Conservation (phyloP, 2,888 invertebrate genomes). For the Glomeris marginata region DNA sequence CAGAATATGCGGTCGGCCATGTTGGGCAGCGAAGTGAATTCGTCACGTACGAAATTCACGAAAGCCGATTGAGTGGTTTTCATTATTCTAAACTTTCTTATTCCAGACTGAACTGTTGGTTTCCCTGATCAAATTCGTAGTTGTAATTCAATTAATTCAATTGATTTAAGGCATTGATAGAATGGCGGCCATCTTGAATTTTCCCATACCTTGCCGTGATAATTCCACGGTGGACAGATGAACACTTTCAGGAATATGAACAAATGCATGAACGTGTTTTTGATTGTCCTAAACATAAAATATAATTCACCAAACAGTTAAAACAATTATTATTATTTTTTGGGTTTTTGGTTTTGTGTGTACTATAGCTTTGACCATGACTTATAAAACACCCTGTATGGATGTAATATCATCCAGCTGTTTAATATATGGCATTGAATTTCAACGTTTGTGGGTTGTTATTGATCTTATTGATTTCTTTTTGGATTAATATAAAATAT, state of each 20-base stretch:
- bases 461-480: too few species aligned
- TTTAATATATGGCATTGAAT: too few species aligned
- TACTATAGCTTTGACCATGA: too few species aligned
- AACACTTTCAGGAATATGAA: constrained; percentile 48
- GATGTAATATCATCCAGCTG: too few species aligned
- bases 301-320: too few species aligned
- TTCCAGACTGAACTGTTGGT: constrained; percentile 48
- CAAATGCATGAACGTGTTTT: constrained; percentile 59
- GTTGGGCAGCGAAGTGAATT: constrained; percentile 58
- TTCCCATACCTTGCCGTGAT: constrained; percentile 45
- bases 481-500: too few species aligned
- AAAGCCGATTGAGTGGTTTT: constrained; percentile 71
- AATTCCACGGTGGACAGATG: constrained; percentile 54
- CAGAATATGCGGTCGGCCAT: constrained; percentile 60
- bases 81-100: constrained; percentile 52
- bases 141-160: not conserved
- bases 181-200: too few species aligned
- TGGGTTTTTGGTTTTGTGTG: too few species aligned
- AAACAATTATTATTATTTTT: too few species aligned
- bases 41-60: constrained; percentile 61
- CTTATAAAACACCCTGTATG: too few species aligned
- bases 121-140: constrained; percentile 29
- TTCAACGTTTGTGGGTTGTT: too few species aligned
- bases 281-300: constrained; percentile 27
- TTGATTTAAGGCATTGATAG: too few species aligned